phyloP scores from a whole-genome alignment of 2,797 vertebrate species.

The Oreochromis grahami region DNA sequence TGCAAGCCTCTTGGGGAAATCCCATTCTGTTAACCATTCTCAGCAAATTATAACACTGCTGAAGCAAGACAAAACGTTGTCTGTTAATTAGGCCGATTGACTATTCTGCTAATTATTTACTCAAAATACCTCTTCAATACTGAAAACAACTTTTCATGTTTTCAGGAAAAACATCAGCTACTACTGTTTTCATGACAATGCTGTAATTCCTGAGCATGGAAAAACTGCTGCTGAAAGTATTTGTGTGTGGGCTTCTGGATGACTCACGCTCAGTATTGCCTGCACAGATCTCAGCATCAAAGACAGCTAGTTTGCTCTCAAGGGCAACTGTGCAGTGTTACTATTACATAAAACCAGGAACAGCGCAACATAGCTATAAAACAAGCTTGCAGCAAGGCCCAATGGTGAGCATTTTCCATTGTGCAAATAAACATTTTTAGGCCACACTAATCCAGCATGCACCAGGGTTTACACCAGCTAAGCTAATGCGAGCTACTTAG shows the following conservation, averaged over 20 bases:
- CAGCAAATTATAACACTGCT: not conserved
- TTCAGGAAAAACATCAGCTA: not conserved
- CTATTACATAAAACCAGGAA: slow-evolving; percentile 69
- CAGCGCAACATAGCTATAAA: slow-evolving; percentile 49
- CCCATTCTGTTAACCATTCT: not conserved
- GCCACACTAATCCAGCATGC: not conserved
- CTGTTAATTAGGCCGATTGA: not conserved
- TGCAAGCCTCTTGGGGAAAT: not conserved
- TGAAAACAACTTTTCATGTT: not conserved
- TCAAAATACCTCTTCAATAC: not conserved
- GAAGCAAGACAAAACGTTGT: not conserved
- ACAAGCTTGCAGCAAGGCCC: slow-evolving; percentile 34
- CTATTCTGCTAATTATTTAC: not conserved
- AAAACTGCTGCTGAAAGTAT: slow-evolving; percentile 50
- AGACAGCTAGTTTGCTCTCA: slow-evolving; percentile 66
- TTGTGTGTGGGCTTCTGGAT: slow-evolving; percentile 66
- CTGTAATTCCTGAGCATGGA: slow-evolving; percentile 45
- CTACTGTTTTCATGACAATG: slow-evolving; percentile 39
- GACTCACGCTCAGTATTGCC: slow-evolving; percentile 70
- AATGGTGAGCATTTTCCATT: slow-evolving; percentile 16
- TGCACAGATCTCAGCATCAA: slow-evolving; percentile 68
- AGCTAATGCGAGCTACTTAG: not conserved
- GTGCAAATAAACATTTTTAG: slow-evolving; percentile 41
- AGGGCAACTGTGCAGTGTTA: slow-evolving; percentile 62
- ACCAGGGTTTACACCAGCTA: not conserved